Base-by-base conservation (phyloP, 2,888 invertebrate species). In the Siphlonurus alternatus region DNA sequence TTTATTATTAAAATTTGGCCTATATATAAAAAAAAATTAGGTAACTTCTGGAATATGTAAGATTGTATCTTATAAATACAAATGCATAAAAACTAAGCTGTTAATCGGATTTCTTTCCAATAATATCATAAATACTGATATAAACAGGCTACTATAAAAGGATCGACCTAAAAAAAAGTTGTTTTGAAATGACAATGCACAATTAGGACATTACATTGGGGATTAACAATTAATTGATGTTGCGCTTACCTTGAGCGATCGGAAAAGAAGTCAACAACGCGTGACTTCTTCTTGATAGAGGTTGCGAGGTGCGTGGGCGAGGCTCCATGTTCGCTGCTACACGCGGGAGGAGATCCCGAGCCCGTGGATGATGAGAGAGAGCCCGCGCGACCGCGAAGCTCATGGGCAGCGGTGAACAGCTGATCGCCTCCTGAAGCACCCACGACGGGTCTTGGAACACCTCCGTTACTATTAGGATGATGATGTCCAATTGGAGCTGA, bases 341-440 rank as follows among this genome's bases (percentile, higher is more conserved):
- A 86, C 1, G 80, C 82, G 51, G 90, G 89, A 65, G 90, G 89
- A 2, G 90, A 89, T 66, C 88, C 87, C 54, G 89, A 89, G 25
- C 87, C 89, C 66, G 85, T 83, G 69, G 83, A 88, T 68, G 87
- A 87, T 15, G 89, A 89, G 23, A 89, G 74, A 69, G 89, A 88
- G 69, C 88, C 88, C 63, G 89, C 83, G 59, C 90, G 80, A 25
- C 84, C 78, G 15, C 89, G 80, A 53, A 81, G 72, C 70, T 80
- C 80, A 61, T 73, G 70, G 56, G 65, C 69, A 22, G 20, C 64
- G 22, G 74, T 74, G 67, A 75, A 73, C 67, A 72, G 70, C 66
- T 68, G 64, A 66, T 66, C 61, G 66, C 66, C 66, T 18, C 61
- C 23, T 15, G n/a, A 38, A 7, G 25, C 59, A 3, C 25, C 59